These are phyloP conservation scores for Drosophila paramelanica DNA, from an alignment of 2,888 invertebrate genomes.

Conservation along the genomic window DNA sequence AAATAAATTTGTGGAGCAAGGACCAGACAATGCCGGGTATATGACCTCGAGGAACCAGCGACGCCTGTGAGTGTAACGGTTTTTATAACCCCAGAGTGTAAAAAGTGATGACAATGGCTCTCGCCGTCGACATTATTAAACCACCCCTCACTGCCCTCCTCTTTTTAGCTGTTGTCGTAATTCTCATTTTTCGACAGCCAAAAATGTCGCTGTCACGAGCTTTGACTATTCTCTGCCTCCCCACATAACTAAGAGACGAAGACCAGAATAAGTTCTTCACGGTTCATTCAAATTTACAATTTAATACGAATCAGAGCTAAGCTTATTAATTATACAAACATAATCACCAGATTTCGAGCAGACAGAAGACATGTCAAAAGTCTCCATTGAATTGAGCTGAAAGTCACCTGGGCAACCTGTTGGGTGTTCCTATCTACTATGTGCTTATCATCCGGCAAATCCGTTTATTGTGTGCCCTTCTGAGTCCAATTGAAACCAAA, in stretches of 20 bases:
- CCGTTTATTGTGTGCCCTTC: constrained; percentile 18
- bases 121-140: constrained; percentile 13
- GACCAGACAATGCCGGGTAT: constrained; percentile 18
- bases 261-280: neutral
- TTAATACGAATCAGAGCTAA: neutral
- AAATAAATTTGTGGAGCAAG: constrained; percentile 22
- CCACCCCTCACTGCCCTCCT: neutral
- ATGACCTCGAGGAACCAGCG: constrained; percentile 30
- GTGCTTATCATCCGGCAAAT: constrained; percentile 23
- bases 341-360: neutral
- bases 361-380: neutral
- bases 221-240: neutral
- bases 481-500: constrained; percentile 18
- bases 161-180: neutral
- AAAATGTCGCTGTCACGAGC: neutral
- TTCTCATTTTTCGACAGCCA: constrained; percentile 1
- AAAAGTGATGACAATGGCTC: constrained; percentile 36
- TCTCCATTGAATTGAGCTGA: neutral
- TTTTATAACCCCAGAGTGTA: constrained; percentile 31
- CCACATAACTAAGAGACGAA: neutral
- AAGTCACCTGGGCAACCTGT: constrained; percentile 30
- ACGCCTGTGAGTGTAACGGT: constrained; percentile 9
- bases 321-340: constrained; percentile 12
- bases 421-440: constrained; percentile 1
- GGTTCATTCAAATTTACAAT: neutral